Conservation (phyloP, 2,113 vertebrate species). For the Rhadina sibilatrix region DNA sequence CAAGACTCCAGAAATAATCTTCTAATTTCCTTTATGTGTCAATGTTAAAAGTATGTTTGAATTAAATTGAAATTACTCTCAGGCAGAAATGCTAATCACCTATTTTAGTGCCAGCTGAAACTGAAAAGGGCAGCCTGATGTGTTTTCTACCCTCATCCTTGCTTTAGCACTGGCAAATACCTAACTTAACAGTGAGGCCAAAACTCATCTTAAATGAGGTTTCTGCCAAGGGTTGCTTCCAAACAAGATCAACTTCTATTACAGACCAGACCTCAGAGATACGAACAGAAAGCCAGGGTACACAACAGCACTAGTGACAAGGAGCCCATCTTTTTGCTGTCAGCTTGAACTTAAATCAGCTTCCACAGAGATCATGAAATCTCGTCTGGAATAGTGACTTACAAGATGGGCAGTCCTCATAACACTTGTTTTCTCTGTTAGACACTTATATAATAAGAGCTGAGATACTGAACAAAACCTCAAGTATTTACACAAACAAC, state of each 20-base stretch:
- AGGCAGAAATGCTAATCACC: not conserved
- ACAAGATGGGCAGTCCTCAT: not conserved
- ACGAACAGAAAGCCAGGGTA: not conserved
- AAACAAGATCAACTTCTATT: not conserved
- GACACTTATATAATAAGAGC: not conserved
- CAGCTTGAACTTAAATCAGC: not conserved
- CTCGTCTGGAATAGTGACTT: not conserved
- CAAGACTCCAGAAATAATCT: slow-evolving; percentile 20
- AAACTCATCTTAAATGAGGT: not conserved
- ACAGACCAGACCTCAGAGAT: not conserved
- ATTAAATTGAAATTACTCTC: not conserved
- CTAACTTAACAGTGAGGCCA: not conserved
- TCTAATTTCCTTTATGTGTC: slow-evolving; percentile 9
- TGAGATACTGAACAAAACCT: not conserved
- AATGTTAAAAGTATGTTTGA: not conserved
- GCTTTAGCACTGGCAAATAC: not conserved
- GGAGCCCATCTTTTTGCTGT: not conserved
- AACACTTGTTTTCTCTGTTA: not conserved
- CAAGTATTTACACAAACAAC: not conserved
- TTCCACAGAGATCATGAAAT: not conserved
- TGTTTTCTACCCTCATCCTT: not conserved
- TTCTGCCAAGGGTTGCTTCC: not conserved
- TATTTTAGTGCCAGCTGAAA: not conserved
- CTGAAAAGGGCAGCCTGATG: not conserved
- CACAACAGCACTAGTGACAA: not conserved